Percentiles rank a stretch among this genome's conserved stretches.
phyloP scores from a whole-genome alignment of 2,888 invertebrate genomes.

The Hypselothyrea guttata region DNA sequence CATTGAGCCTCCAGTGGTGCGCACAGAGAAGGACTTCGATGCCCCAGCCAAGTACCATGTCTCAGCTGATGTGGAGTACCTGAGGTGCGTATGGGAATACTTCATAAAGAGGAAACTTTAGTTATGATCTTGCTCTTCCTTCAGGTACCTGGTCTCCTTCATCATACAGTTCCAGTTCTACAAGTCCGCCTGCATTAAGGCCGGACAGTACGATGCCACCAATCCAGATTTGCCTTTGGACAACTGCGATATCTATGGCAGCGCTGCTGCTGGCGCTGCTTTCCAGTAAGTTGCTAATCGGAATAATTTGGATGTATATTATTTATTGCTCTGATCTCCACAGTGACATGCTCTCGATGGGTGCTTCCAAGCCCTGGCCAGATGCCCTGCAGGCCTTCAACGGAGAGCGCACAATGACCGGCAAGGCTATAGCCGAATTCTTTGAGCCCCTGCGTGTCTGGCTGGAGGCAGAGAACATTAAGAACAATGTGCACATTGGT shows the following conservation, averaged over 20 bases:
- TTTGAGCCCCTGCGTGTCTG: slow-evolving; percentile 90
- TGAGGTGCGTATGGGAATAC: slow-evolving; percentile 83
- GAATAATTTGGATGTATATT: too few species aligned
- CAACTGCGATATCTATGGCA: slow-evolving; percentile 93
- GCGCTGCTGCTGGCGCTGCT: slow-evolving; percentile 89
- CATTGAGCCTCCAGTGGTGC: slow-evolving; percentile 86
- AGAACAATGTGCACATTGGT: slow-evolving; percentile 86
- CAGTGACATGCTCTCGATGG: slow-evolving; percentile 88
- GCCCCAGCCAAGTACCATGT: slow-evolving; percentile 90
- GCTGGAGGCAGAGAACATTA: slow-evolving; percentile 88
- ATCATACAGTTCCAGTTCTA: slow-evolving; percentile 92
- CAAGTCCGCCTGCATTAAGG: slow-evolving; percentile 88
- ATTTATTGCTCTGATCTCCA: too few species aligned
- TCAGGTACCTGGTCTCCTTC: slow-evolving; percentile 89
- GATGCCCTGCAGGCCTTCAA: slow-evolving; percentile 92
- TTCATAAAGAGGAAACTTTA: neutral
- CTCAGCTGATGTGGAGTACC: slow-evolving; percentile 87
- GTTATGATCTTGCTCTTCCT: neutral
- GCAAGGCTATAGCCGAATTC: slow-evolving; percentile 90
- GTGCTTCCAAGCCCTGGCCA: slow-evolving; percentile 90
- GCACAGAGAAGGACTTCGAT: slow-evolving; percentile 88
- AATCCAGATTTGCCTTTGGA: slow-evolving; percentile 88
- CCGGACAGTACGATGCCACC: slow-evolving; percentile 89
- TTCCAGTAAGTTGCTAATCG: slow-evolving; percentile 83
- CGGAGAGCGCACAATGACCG: slow-evolving; percentile 89